Evolutionary conservation across 1,140 invertebrate genomes (phyloP), one percentile per base, ranked within the genome.

Genomic region (Teleogryllus occipitalis): DNA sequence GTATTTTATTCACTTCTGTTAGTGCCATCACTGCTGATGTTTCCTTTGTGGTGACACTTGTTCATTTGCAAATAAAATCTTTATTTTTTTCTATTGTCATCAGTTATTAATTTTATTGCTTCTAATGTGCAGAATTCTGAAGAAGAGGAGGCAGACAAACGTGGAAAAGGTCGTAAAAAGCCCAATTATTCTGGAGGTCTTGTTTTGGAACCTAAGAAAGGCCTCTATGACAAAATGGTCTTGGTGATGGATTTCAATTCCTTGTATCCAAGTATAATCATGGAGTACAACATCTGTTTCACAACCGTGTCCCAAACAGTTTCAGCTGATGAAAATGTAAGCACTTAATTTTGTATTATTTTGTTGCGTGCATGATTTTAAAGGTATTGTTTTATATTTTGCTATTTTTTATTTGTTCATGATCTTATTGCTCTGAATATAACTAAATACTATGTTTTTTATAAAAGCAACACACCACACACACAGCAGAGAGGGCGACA

Each of bases 251-350:
- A 99, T 85, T 99, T 99, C 86, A 99, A 99, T 88, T 99, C 97
- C 22, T 87, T 99, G 46, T 99, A 99, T 88, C 98, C 98, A 0
- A 99, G 97, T 84, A 99, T 99, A 82, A 99, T 99, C 83, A 98
- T 99, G 86, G 98, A 99, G 85, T 99, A 96, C 84, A 99, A 99
- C 87, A 96, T 99, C 81, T 99, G 98, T 86, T 99, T 99, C 84
- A 99, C 98, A 0, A 99, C 98, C 1, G 91, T 98, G 7, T 85
- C 89, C 21, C 80, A 21, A 22, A 65, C 65, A 21, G 18, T 18
- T 14, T 65, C 18, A 1, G 3, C 54, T 3, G 54, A 65, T 65
- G 18, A 65, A 14, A 65, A 65, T 65, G 10, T 18, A 5, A 39
- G 27, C 27, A 39, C 6, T 6, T 73, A 15, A 73, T 18, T 73